Base-by-base conservation (phyloP, 2,888 invertebrate species). In the Tholera decimalis region DNA sequence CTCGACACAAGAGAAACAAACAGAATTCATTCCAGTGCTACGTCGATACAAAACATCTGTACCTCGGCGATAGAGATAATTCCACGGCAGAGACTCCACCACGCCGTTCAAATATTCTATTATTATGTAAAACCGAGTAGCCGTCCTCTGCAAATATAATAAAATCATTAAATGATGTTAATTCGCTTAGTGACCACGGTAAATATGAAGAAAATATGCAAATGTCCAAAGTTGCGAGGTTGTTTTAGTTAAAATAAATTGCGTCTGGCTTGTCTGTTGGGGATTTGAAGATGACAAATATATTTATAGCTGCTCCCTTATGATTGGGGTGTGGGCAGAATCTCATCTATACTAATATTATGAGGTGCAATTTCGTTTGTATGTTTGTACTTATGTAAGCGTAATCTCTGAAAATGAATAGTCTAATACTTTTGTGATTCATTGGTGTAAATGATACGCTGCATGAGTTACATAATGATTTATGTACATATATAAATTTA, bases 121-220 rank as follows among this genome's bases (percentile, higher is more conserved):
- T 85, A 84, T 82, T 84, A 86, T 85, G 84, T 79, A 84, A 87
- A 88, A 84, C 66, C 65, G 75, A 63, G 77, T 66, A 73, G 73
- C 79, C 65, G 88, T 88, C 89, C 90, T 90, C 79, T 79, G 85
- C 78, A 91, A 91, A 91, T 88, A 89, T 90, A 89, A 90, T 90
- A 88, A 90, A 91, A 91, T 90, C 88, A 90, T 91, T 91, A 88
- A 88, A 87, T 88, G 84, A 91, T 87, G 90, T 89, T 90, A 92
- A 92, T 90, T 91, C 87, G 87, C 83, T 90, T 91, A 89, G 89
- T 88, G 86, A 87, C 87, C 88, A 84, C 85, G 79, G 89, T 86
- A 89, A 90, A 90, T 91, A 90, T 91, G 89, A 89, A 86, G 89
- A 91, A 92, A 93, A 91, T 93, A 93, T 93, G 93, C 88, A 89